A percentile compares a stretch with the other conserved stretches of the same genome.
Evolutionary conservation across 37 sponge, comb jelly and placozoan genomes (phyloP).

Genomic region (Dysidea cf. avara): DNA sequence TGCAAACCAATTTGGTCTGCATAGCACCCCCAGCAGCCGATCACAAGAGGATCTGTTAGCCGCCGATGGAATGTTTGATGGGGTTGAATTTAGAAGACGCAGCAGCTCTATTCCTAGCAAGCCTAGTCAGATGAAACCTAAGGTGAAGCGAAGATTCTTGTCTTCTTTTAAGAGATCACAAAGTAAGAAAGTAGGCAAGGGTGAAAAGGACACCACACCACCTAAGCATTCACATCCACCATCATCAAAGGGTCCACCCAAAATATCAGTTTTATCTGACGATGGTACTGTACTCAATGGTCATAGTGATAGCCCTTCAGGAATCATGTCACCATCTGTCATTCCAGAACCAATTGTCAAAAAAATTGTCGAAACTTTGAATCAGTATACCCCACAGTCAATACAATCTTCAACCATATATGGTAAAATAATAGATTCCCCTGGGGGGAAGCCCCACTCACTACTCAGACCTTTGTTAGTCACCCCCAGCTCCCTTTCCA

Average conservation of each 20-base stretch:
- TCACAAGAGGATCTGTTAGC: too few relatives aligned
- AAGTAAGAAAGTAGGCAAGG: too few relatives aligned
- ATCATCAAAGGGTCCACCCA: background rate
- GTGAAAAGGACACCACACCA: too few relatives aligned
- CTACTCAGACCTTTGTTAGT: constrained; percentile 41
- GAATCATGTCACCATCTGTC: background rate
- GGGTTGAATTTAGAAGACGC: too few relatives aligned
- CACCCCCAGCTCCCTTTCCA: constrained; percentile 38
- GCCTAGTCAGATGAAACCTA: too few relatives aligned
- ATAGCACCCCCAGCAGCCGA: too few relatives aligned
- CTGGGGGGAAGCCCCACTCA: constrained; percentile 20
- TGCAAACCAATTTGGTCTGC: background rate
- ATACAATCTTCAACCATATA: constrained; percentile 27
- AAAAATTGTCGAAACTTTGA: constrained; percentile 36
- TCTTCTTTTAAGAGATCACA: too few relatives aligned
- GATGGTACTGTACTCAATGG: background rate
- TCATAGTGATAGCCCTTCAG: background rate
- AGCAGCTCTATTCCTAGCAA: too few relatives aligned
- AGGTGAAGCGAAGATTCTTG: too few relatives aligned
- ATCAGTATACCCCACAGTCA: background rate
- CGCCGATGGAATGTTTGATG: too few relatives aligned
- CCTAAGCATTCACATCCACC: background rate
- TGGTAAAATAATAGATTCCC: constrained; percentile 36
- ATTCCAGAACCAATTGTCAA: constrained; percentile 43
- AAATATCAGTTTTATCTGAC: background rate